Evolutionary conservation across 2,888 invertebrate species (phyloP).

Genomic region (Coelogynopora nodosa): DNA sequence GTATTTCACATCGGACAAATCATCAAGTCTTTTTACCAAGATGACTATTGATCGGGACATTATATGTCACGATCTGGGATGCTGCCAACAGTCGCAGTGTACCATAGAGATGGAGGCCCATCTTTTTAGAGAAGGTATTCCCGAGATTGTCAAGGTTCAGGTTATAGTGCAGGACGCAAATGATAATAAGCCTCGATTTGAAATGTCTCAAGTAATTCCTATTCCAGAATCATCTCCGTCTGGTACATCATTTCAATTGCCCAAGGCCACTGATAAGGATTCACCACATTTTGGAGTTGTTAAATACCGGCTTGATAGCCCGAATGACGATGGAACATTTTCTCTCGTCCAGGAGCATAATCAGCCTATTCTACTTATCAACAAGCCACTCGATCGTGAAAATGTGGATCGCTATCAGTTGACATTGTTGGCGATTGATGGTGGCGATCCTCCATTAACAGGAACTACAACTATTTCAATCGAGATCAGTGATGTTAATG

Average conservation of each 20-base stretch:
- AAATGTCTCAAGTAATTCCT: background rate
- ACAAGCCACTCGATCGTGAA: slow-evolving; percentile 27
- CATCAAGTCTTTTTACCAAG: background rate
- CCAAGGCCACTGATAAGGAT: slow-evolving; percentile 32
- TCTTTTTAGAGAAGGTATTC: background rate
- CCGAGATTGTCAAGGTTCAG: background rate
- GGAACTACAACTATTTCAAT: background rate
- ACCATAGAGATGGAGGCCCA: background rate
- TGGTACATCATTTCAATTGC: background rate
- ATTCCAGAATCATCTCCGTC: slow-evolving; percentile 36
- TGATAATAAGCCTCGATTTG: slow-evolving; percentile 36
- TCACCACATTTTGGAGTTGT: slow-evolving; percentile 3
- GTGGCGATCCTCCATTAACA: slow-evolving; percentile 30
- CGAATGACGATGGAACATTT: slow-evolving; percentile 32
- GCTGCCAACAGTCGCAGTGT: background rate
- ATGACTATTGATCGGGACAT: background rate
- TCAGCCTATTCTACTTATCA: background rate
- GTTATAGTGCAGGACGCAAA: background rate
- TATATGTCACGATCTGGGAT: background rate
- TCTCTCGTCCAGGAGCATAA: background rate
- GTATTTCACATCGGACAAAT: background rate
- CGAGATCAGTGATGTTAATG: slow-evolving; percentile 41
- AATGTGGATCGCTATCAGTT: background rate
- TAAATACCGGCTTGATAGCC: background rate
- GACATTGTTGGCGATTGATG: background rate